Percentiles rank a stretch among this genome's conserved stretches.
Conservation (phyloP, 2,888 invertebrate genomes). For the Diabrotica balteata region DNA sequence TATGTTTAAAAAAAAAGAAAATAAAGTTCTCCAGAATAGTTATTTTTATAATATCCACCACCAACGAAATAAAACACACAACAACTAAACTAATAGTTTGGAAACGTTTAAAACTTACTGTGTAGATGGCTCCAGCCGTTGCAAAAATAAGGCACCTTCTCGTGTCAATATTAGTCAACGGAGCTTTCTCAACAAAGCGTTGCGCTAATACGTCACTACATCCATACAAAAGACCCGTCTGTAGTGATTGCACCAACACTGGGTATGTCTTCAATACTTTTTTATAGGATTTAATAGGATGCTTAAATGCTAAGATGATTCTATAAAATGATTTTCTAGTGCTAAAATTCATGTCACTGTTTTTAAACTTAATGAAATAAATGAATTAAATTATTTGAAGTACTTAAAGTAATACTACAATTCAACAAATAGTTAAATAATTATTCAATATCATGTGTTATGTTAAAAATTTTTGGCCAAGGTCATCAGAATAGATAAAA, state of each 20-base stretch:
- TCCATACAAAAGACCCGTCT: conserved; percentile 76
- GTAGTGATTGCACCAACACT: conserved; percentile 67
- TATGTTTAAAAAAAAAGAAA: too few relatives aligned
- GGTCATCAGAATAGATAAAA: too few relatives aligned
- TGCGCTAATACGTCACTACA: conserved; percentile 80
- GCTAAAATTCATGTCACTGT: too few relatives aligned
- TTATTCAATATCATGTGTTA: too few relatives aligned
- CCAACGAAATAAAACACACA: too few relatives aligned
- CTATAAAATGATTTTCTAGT: neutral
- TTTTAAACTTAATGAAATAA: too few relatives aligned
- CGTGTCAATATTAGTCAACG: conserved; percentile 30
- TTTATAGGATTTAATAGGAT: conserved; percentile 16
- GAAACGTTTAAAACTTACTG: conserved; percentile 37
- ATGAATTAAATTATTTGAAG: too few relatives aligned
- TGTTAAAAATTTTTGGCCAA: too few relatives aligned
- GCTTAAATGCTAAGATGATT: neutral
- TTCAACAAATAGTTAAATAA: too few relatives aligned
- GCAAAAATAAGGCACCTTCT: conserved; percentile 38
- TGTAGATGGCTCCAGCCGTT: conserved; percentile 36
- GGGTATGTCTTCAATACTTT: conserved; percentile 11
- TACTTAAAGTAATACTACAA: too few relatives aligned
- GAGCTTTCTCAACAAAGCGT: conserved; percentile 64
- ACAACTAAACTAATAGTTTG: neutral
- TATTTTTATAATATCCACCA: too few relatives aligned
- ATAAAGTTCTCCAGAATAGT: too few relatives aligned